These are phyloP conservation scores for Dolichoris vasculosae DNA, from an alignment of 1,140 invertebrate genomes.

Conservation along the genomic window DNA sequence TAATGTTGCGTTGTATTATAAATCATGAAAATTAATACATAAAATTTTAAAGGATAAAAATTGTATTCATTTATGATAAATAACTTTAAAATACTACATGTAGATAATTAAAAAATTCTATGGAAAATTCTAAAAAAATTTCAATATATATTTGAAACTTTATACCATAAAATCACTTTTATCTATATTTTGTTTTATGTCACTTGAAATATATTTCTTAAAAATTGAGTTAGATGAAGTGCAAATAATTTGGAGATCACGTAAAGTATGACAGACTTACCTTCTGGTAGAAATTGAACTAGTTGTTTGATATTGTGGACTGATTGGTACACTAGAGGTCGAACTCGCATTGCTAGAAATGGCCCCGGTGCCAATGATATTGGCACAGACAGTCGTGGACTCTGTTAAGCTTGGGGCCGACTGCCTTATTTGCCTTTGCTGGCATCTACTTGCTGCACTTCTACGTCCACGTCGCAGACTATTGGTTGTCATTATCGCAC, in stretches of 20 bases:
- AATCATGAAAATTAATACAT: too few relatives aligned
- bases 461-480: slow-evolving; percentile 16
- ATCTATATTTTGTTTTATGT: too few relatives aligned
- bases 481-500: neutral
- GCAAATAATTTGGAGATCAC: neutral
- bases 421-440: neutral
- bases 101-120: too few relatives aligned
- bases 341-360: slow-evolving; percentile 9
- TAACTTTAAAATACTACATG: too few relatives aligned
- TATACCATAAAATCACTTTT: too few relatives aligned
- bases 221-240: too few relatives aligned
- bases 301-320: slow-evolving; percentile 22
- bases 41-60: too few relatives aligned
- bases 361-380: neutral
- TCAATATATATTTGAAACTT: neutral
- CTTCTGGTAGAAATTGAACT: slow-evolving; percentile 33
- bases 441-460: neutral
- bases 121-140: too few relatives aligned
- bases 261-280: neutral
- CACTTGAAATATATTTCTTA: too few relatives aligned
- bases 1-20: too few relatives aligned
- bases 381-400: slow-evolving; percentile 34
- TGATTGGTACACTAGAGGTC: slow-evolving; percentile 32
- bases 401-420: slow-evolving; percentile 9
- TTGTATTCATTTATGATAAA: too few relatives aligned